Evolutionary conservation across 1,140 invertebrate genomes (phyloP), one percentile per base, ranked within the genome.

Genomic region (Uloborus diversus): DNA sequence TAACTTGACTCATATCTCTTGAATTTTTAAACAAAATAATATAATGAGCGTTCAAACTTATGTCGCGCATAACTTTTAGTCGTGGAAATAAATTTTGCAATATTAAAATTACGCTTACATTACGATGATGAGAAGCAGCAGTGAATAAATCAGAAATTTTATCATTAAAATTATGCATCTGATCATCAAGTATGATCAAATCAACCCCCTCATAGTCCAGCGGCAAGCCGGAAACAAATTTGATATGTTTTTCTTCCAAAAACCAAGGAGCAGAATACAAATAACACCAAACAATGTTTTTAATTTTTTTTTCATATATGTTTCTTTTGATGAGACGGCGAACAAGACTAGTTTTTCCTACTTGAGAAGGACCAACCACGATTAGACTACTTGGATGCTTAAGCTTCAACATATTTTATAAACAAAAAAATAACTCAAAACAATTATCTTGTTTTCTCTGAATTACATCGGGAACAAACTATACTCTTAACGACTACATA

Each of bases 11-110:
- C 30, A 59, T 33, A 17, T 79, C 62, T 4, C 62, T 42, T n/a
- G 49, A 17, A 37, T 79, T 79, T 28, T 79, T 79, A 79, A 79
- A 79, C 27, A 68, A 20, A 37, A 79, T 66, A 25, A 66, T 64
- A 28, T 79, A 79, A 47, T 79, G 42, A 2, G 73, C 30, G 47
- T 78, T 78, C n/a, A 78, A 28, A 56, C 47, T 65, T 23, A 65
- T 78, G 17, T 78, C 61, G 1, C 73, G 28, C 73, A 78, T 78
- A 20, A 37, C 20, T 30, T 37, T 65, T 4, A 13, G 56, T 9
- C 49, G 28, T 0, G 62, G 73, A 25, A 78, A 66, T n/a, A 66
- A 78, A 27, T 78, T 78, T 51, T 78, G 73, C 42, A 78, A n/a
- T 4, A 78, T 56, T 7, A 78, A 23, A 51, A 78, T 76, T 4